Base-by-base conservation (phyloP, 2,888 invertebrate genomes). In the Cheilosia vernalis region DNA sequence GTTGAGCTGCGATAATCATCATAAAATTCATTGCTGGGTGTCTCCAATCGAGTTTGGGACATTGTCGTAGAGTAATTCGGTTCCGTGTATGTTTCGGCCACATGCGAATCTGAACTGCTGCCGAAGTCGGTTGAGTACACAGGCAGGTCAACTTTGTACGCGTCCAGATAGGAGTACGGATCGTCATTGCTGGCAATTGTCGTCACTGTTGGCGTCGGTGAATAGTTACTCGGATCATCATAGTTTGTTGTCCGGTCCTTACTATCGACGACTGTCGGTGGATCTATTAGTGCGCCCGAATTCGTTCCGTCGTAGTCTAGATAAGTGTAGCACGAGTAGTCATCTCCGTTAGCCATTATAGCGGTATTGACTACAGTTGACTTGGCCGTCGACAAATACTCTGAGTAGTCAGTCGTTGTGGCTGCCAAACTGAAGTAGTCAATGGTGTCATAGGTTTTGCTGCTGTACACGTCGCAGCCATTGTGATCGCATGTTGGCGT, bases 111-210 rank as follows among this genome's bases (percentile, higher is more conserved):
- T 0, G 66, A 66, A 49, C 72, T 76, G 17, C 61, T 76, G 4
- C 70, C 81, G 7, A 61, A 51, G 37, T 85, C 85, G 2, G 60
- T 77, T 2, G 76, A 76, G n/a, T 81, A 85, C 1, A 76, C 51
- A 0, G 81, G 81, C 17, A 85, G 27, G n/a, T 85, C 85, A 4
- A 85, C 74, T 76, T 85, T 85, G 51, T 85, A 85, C 3, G 85
- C 81, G 33, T 85, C 85, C 15, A 84, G 33, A 44, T 81, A 81
- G 1, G 81, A 76, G 37, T 81, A 85, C 0, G 81, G 80, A 56
- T 85, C 81, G 15, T 85, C 85, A 37, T 76, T 85, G 51, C 81
- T 85, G 10, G 85, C 85, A 21, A 70, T 72, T 10, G 81, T 81
- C 1, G 85, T 85, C 0, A 85, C 76, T 5, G 85, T 85, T 15